phyloP scores from a whole-genome alignment of 2,888 invertebrate species.

The Drosophila leonis region DNA sequence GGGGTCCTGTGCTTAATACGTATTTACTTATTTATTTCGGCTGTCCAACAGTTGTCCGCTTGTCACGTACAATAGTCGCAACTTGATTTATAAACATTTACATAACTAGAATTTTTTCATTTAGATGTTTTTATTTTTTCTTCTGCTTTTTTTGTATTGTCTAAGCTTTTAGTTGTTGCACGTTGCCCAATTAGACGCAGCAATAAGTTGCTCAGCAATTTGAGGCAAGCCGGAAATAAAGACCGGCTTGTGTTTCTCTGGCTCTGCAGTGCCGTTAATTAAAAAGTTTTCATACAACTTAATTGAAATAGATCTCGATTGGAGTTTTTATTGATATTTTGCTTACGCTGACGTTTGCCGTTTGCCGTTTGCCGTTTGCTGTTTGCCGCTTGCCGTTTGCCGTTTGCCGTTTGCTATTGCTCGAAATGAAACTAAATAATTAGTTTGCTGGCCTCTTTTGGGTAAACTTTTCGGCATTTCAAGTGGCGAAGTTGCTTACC shows the following conservation, averaged over 20 bases:
- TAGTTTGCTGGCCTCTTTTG: conserved; percentile 79
- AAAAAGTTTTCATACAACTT: conserved; percentile 80
- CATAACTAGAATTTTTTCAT: conserved; percentile 54
- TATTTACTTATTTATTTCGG: conserved; percentile 76
- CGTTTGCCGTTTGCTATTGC: conserved; percentile 40
- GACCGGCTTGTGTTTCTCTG: conserved; percentile 34
- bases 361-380: conserved; percentile 54
- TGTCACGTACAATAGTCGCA: conserved; percentile 58
- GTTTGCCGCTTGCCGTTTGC: conserved; percentile 26
- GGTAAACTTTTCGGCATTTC: conserved; percentile 77
- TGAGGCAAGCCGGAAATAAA: conserved; percentile 48
- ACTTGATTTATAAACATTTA: conserved; percentile 76
- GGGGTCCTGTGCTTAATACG: conserved; percentile 52
- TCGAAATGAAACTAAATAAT: conserved; percentile 78
- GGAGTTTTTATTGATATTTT: conserved; percentile 80
- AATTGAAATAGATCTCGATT: conserved; percentile 80
- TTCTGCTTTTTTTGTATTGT: conserved; percentile 8
- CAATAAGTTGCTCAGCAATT: conserved; percentile 67
- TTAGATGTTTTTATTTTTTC: not conserved
- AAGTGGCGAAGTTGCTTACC: conserved; percentile 74
- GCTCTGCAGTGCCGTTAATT: conserved; percentile 74
- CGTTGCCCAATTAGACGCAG: conserved; percentile 75
- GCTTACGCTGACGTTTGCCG: conserved; percentile 74
- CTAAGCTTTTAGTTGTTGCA: conserved; percentile 25
- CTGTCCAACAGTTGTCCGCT: conserved; percentile 70